Evolutionary conservation across 2,113 vertebrate genomes (phyloP), one percentile per base, ranked within the genome.

Genomic region (Gobius niger): DNA sequence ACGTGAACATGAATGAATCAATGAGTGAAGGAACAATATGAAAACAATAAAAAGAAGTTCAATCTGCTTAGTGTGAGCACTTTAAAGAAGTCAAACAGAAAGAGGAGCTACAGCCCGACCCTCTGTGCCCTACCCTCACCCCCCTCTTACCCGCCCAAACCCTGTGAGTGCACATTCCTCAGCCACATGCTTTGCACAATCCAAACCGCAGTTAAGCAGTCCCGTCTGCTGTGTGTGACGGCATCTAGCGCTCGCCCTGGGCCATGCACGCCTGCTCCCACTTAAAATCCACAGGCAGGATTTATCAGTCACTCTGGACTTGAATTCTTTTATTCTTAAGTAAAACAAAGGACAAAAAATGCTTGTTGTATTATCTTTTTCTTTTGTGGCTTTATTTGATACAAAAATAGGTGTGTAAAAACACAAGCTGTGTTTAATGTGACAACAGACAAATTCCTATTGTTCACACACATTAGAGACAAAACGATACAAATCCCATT

Each of bases 161-260:
- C 63, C 57, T 56, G 73, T 49, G 62, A 53, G 44, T 64, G 70
- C 82, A 81, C 82, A 88, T 87, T 87, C 88, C 87, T 16, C 73
- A 76, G 76, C 51, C 76, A 71, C 53, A 74, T 83, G 71, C 70
- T 75, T 40, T 80, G 78, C 75, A 77, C 44, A 72, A 76, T 85
- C 78, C 89, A 91, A 86, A 91, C 92, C 91, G 74, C 90, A 89
- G 86, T 91, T 89, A 92, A 92, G 84, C 88, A 87, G 85, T 87
- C 80, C 90, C 87, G 88, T 90, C 91, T 92, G 91, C 88, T 84
- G 82, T 82, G 81, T 90, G 89, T 91, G 91, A 91, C 83, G 70
- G 86, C 91, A 91, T 84, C 86, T 83, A 81, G 82, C 53, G 59
- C 75, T 47, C 75, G 85, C 89, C 88, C 85, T 12, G 40, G 85